A percentile compares a stretch with the other conserved stretches of the same genome.
Evolutionary conservation across 2,797 vertebrate genomes (phyloP).

Genomic region (Ptychadena robeensis): DNA sequence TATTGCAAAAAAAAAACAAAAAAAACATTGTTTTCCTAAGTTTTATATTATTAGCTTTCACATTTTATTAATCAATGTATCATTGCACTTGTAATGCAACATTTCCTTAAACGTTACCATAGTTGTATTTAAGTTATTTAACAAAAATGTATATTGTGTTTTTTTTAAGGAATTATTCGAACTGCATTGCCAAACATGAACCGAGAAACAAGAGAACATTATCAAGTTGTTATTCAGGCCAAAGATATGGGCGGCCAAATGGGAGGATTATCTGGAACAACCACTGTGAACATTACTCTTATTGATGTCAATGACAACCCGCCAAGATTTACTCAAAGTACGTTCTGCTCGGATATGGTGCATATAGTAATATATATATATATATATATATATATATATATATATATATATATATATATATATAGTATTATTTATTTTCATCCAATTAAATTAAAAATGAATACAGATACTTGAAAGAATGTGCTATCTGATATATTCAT

Average conservation of each 20-base stretch:
- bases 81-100: not conserved
- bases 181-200: slow-evolving; percentile 93
- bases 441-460: no score
- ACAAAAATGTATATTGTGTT: slow-evolving; percentile 8
- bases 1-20: no score
- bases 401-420: not conserved
- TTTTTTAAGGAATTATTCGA: slow-evolving; percentile 85
- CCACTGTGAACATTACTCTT: slow-evolving; percentile 88
- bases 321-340: slow-evolving; percentile 88
- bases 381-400: not conserved
- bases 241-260: slow-evolving; percentile 96
- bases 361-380: slow-evolving; percentile 39
- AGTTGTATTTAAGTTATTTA: not conserved
- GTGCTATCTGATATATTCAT: no score
- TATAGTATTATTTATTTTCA: not conserved
- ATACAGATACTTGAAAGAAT: no score
- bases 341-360: slow-evolving; percentile 71
- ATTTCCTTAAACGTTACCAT: not conserved
- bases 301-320: slow-evolving; percentile 95
- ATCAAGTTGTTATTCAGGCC: slow-evolving; percentile 93
- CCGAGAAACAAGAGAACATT: slow-evolving; percentile 90
- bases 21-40: no score
- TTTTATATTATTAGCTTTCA: no score
- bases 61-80: not conserved
- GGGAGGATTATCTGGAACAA: slow-evolving; percentile 89